phyloP scores from a whole-genome alignment of 2,113 vertebrate species.

The Urocitellus parryii region DNA sequence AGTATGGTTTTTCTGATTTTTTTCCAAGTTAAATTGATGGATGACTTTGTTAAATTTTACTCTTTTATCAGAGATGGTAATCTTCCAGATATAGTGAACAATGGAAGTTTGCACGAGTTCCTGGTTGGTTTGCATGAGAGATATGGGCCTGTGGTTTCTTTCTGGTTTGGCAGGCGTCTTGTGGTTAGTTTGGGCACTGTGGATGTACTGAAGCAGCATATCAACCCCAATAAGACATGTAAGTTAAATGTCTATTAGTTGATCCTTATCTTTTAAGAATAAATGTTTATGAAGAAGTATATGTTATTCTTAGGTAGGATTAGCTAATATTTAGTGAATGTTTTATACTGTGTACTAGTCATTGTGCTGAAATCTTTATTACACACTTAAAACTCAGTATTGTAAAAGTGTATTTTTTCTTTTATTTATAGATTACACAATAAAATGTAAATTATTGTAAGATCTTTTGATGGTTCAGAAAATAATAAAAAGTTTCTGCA shows the following conservation, averaged over 20 bases:
- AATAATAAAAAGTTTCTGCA: too few relatives aligned
- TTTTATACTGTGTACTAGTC: background rate
- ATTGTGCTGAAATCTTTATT: conserved; percentile 24
- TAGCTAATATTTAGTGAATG: conserved; percentile 4
- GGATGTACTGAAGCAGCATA: conserved; percentile 92
- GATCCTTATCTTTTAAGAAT: background rate
- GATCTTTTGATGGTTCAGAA: background rate
- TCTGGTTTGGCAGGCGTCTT: conserved; percentile 96
- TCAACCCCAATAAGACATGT: conserved; percentile 96
- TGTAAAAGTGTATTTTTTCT: conserved; percentile 41
- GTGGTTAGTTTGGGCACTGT: conserved; percentile 95
- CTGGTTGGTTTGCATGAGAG: conserved; percentile 93
- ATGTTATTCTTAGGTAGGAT: conserved; percentile 10
- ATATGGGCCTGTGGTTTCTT: conserved; percentile 94
- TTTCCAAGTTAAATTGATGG: conserved; percentile 14
- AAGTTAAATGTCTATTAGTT: conserved; percentile 79
- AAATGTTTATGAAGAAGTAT: conserved; percentile 3
- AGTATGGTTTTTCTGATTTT: background rate
- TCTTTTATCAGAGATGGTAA: conserved; percentile 93
- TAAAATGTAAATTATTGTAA: background rate
- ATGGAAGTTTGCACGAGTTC: conserved; percentile 95
- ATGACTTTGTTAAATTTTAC: conserved; percentile 45
- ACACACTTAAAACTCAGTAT: background rate
- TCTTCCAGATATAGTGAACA: conserved; percentile 94
- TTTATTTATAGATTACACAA: background rate